Evolutionary conservation across 2,888 invertebrate genomes (phyloP).

Genomic region (Bugula neritina): DNA sequence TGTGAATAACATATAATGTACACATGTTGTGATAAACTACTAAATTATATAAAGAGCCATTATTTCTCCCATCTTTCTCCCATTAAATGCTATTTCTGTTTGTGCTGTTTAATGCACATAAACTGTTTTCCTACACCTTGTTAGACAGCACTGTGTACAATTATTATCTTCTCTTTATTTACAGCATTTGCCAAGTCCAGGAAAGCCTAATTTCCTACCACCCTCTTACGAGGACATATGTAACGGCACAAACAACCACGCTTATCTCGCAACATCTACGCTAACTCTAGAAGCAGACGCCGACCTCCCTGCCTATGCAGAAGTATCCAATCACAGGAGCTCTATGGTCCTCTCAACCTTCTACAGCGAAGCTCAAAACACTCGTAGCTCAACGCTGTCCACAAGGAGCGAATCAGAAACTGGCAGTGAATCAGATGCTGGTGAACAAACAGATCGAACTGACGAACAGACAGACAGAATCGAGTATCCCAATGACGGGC

Average conservation of each 20-base stretch:
- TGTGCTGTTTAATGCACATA: too few species aligned
- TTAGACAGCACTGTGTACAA: too few species aligned
- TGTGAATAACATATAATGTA: too few species aligned
- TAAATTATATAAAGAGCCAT: too few species aligned
- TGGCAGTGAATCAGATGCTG: background rate
- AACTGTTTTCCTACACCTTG: too few species aligned
- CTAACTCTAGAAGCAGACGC: background rate
- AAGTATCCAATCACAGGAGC: background rate
- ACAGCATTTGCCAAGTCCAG: background rate
- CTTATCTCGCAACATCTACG: background rate
- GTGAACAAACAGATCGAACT: too few species aligned
- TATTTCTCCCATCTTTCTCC: too few species aligned
- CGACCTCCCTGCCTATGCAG: background rate
- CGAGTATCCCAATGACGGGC: too few species aligned
- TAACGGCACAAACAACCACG: background rate
- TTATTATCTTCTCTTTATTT: too few species aligned
- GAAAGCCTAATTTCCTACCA: constrained; percentile 15
- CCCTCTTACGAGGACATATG: constrained; percentile 20
- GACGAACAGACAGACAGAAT: too few species aligned
- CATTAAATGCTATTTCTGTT: too few species aligned
- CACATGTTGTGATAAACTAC: too few species aligned
- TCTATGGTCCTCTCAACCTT: constrained; percentile 23
- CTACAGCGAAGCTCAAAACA: constrained; percentile 6
- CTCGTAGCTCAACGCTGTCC: background rate
- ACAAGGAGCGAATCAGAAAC: background rate